phyloP scores from a whole-genome alignment of 2,888 invertebrate genomes.

The Cryptophagus acutangulus region DNA sequence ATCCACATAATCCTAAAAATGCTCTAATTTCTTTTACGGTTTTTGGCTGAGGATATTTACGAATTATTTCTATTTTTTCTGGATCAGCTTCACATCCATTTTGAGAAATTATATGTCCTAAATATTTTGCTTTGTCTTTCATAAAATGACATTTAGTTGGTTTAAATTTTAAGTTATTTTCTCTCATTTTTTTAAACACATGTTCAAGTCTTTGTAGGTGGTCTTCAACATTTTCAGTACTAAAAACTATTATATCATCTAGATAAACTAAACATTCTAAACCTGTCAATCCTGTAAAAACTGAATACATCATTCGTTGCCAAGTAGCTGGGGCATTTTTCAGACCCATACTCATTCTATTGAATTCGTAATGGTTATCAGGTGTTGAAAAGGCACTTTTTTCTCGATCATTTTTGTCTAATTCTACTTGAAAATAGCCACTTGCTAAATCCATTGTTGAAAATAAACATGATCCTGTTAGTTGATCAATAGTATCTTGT shows the following conservation, averaged over 20 bases:
- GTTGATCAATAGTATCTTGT: constrained; percentile 28
- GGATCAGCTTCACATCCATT: constrained; percentile 8
- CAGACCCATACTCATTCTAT: constrained; percentile 34
- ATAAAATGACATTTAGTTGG: constrained; percentile 26
- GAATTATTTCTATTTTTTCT: constrained; percentile 8
- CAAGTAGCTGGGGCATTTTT: constrained; percentile 36
- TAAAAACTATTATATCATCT: constrained; percentile 24
- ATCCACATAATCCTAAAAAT: not conserved
- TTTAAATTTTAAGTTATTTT: constrained; percentile 24
- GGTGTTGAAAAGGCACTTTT: constrained; percentile 29
- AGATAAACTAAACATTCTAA: constrained; percentile 19
- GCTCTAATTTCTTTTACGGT: constrained; percentile 1
- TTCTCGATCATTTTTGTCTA: constrained; percentile 19
- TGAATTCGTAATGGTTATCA: constrained; percentile 27
- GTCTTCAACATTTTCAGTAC: constrained; percentile 4
- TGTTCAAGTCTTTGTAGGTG: constrained; percentile 10
- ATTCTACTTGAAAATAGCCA: constrained; percentile 30
- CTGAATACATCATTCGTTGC: constrained; percentile 34
- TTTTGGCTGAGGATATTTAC: constrained; percentile 11
- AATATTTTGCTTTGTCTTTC: constrained; percentile 16
- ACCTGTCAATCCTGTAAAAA: constrained; percentile 28
- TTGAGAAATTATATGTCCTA: constrained; percentile 18
- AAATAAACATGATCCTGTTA: constrained; percentile 28
- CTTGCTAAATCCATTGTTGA: constrained; percentile 28
- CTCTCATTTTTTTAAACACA: too few relatives aligned